Conservation (phyloP, 2,888 invertebrate genomes). For the Agonum fuliginosum region DNA sequence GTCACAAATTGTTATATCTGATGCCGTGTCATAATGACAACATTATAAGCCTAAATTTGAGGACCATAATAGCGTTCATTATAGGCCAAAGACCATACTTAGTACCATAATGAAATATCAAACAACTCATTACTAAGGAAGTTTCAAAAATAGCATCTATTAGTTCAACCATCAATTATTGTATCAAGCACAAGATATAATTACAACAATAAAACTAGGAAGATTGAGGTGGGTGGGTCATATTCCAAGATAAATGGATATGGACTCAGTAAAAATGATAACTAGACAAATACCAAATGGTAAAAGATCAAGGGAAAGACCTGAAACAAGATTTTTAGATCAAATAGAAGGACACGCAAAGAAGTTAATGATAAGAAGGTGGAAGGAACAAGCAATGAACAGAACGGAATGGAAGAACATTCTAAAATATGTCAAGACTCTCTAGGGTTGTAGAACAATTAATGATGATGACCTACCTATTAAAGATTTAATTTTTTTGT, state of each 20-base stretch:
- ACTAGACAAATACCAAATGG: not conserved
- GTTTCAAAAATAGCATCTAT: too few relatives aligned
- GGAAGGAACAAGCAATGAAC: not conserved
- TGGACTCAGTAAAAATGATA: not conserved
- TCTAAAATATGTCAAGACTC: not conserved
- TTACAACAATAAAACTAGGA: not conserved
- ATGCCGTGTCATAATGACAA: too few relatives aligned
- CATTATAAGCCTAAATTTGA: too few relatives aligned
- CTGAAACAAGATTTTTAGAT: not conserved
- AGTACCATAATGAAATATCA: too few relatives aligned
- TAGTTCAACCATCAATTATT: too few relatives aligned
- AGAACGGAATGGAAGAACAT: not conserved
- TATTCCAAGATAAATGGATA: not conserved
- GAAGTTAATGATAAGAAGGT: not conserved
- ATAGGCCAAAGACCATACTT: too few relatives aligned
- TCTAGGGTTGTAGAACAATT: constrained; percentile 3
- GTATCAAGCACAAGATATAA: too few relatives aligned
- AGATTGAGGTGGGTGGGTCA: not conserved
- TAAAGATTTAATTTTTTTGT: too few relatives aligned
- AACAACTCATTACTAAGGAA: too few relatives aligned
- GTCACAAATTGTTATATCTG: too few relatives aligned
- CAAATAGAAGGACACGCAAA: not conserved
- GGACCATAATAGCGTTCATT: too few relatives aligned
- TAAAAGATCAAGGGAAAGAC: not conserved
- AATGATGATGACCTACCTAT: not conserved